Conservation (phyloP, 2,113 vertebrate species). For the Tupaia tana region DNA sequence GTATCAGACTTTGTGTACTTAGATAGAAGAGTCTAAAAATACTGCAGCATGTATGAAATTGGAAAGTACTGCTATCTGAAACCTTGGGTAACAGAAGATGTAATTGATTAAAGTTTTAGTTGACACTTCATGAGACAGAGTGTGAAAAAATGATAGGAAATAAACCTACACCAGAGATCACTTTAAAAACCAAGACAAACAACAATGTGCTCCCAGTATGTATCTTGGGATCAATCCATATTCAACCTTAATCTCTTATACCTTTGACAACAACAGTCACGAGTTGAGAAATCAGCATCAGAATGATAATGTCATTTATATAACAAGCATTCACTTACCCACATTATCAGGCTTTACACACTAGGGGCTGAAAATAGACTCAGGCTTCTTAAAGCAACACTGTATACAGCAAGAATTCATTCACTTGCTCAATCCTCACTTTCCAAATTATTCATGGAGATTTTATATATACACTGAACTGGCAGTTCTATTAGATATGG, state of each 20-base stretch:
- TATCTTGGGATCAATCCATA: slow-evolving; percentile 19
- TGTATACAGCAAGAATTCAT: neutral
- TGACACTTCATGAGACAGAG: neutral
- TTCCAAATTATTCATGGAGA: neutral
- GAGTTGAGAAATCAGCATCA: neutral
- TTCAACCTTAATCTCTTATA: slow-evolving; percentile 17
- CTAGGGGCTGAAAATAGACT: neutral
- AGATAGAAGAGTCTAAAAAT: neutral
- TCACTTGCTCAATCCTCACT: neutral
- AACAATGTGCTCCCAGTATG: neutral
- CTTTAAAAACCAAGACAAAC: slow-evolving; percentile 61
- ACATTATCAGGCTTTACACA: neutral
- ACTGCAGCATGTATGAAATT: neutral
- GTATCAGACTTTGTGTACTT: neutral
- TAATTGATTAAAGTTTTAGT: neutral
- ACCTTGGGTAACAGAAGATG: neutral
- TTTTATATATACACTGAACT: neutral
- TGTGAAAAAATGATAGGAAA: slow-evolving; percentile 1
- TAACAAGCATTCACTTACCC: neutral
- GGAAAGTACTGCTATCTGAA: neutral
- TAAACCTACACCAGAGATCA: neutral
- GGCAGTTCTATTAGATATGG: neutral
- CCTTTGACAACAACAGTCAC: neutral
- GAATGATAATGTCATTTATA: slow-evolving; percentile 36
- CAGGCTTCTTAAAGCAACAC: neutral